Conservation (phyloP, 2,888 invertebrate species). For the Nomada lathburiana region DNA sequence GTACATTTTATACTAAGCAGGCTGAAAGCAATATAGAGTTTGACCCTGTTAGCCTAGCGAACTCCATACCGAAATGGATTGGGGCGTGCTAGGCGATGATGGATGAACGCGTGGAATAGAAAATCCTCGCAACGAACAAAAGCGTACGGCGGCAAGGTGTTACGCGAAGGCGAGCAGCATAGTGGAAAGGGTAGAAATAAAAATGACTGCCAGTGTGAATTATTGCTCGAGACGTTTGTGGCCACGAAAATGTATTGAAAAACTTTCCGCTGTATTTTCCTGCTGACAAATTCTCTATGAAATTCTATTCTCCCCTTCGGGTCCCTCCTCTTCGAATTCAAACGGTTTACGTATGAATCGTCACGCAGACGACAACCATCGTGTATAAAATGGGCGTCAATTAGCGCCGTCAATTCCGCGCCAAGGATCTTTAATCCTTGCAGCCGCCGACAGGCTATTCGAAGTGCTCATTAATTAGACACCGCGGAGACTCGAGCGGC, state of each 20-base stretch:
- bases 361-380: not conserved
- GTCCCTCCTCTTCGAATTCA: no score
- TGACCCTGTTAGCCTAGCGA: constrained; percentile 15
- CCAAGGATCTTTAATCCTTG: constrained; percentile 56
- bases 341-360: not conserved
- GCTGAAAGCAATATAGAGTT: not conserved
- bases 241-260: not conserved
- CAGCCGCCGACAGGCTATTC: not conserved
- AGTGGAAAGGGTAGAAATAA: constrained; percentile 50
- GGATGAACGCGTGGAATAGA: constrained; percentile 73
- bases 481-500: not conserved
- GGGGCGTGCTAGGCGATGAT: constrained; percentile 66
- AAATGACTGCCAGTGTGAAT: constrained; percentile 71
- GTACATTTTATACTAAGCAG: not conserved
- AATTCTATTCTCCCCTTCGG: no score
- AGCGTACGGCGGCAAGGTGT: constrained; percentile 57
- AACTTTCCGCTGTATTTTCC: no score
- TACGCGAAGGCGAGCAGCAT: constrained; percentile 46
- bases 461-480: constrained; percentile 66
- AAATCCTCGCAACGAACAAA: constrained; percentile 71
- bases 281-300: no score
- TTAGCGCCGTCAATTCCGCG: constrained; percentile 18
- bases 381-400: not conserved
- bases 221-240: constrained; percentile 62
- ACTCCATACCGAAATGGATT: constrained; percentile 25